phyloP scores from a whole-genome alignment of 92 coral and sea anemone species.

The Umimayanthus kanabou region DNA sequence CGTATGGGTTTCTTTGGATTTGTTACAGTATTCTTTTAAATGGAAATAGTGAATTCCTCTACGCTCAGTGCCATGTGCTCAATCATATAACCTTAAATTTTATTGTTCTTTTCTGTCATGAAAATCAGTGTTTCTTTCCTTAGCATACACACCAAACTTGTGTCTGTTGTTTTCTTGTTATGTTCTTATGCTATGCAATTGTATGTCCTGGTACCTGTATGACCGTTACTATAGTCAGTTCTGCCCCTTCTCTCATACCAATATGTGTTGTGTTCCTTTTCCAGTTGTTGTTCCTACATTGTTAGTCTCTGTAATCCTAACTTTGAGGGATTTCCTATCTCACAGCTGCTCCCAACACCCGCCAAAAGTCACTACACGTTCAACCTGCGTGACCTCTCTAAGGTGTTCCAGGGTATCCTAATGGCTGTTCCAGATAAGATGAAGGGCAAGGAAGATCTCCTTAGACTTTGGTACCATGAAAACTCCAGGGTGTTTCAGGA shows the following conservation, averaged over 20 bases:
- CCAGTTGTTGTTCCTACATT: not conserved
- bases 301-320: not conserved
- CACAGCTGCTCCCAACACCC: constrained; percentile 93
- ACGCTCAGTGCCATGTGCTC: not conserved
- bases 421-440: constrained; percentile 94
- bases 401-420: constrained; percentile 95
- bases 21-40: not conserved
- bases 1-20: not conserved
- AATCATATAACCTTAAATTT: not conserved
- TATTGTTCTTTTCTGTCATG: not conserved
- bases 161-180: no score
- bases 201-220: not conserved
- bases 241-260: not conserved
- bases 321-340: not conserved
- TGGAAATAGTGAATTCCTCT: no score
- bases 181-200: not conserved
- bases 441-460: constrained; percentile 67
- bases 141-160: no score
- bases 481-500: constrained; percentile 98
- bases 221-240: not conserved
- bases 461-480: constrained; percentile 96
- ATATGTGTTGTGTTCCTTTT: no score
- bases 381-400: constrained; percentile 95
- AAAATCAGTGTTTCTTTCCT: not conserved
- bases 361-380: constrained; percentile 99